Conservation (phyloP, 2,888 invertebrate species). For the Rhagonycha fulva region DNA sequence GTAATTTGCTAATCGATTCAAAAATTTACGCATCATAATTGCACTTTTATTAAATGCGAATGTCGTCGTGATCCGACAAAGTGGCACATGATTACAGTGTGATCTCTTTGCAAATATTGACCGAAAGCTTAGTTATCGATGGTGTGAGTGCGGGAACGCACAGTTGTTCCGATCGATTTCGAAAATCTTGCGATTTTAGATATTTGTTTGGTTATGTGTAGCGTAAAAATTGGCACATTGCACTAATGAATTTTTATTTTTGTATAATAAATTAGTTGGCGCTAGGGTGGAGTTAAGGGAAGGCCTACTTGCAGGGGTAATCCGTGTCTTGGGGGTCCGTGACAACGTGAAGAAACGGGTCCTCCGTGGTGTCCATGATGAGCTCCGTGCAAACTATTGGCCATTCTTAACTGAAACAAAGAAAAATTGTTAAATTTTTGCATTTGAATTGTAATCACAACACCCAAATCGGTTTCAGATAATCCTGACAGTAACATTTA, state of each 20-base stretch:
- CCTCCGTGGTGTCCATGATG: slow-evolving; percentile 50
- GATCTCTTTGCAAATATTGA: slow-evolving; percentile 43
- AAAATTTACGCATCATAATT: not conserved
- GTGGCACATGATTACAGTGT: slow-evolving; percentile 33
- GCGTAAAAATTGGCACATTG: slow-evolving; percentile 34
- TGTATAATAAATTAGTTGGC: not conserved
- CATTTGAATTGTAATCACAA: not conserved
- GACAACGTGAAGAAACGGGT: slow-evolving; percentile 51
- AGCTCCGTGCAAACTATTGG: slow-evolving; percentile 58
- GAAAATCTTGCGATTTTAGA: not conserved
- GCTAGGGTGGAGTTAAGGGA: slow-evolving; percentile 43
- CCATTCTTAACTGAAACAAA: slow-evolving; percentile 64
- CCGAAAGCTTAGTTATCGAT: slow-evolving; percentile 15
- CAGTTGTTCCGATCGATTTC: slow-evolving; percentile 30
- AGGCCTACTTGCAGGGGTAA: slow-evolving; percentile 46
- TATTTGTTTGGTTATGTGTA: not conserved
- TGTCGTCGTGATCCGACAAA: not conserved
- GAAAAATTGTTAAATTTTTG: slow-evolving; percentile 42
- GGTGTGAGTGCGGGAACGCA: slow-evolving; percentile 18
- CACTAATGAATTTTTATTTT: slow-evolving; percentile 28
- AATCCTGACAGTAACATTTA: not conserved
- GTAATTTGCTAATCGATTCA: not conserved
- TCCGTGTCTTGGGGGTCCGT: slow-evolving; percentile 53
- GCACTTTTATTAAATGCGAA: not conserved
- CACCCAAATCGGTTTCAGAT: not conserved